Evolutionary conservation across 30 jellyfish, hydroid and myxozoan species (phyloP).

Genomic region (Hydractinia symbiolongicarpus): DNA sequence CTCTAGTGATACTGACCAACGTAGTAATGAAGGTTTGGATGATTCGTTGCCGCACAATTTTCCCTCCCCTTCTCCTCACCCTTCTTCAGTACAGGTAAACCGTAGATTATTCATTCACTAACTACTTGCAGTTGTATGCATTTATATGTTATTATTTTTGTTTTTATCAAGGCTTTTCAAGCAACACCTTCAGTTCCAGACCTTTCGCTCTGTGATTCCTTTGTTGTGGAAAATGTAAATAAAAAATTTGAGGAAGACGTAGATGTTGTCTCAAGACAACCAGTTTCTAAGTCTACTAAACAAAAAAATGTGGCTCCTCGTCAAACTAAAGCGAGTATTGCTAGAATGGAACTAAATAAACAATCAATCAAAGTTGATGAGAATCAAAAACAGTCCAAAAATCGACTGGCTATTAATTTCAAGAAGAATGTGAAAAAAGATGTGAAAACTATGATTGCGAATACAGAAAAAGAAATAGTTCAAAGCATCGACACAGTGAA

Average conservation of each 20-base stretch:
- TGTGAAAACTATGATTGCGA: not conserved
- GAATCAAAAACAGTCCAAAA: not conserved
- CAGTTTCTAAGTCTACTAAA: not conserved
- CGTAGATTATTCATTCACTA: too few relatives aligned
- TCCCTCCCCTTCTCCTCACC: conserved; percentile 8
- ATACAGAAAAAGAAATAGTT: not conserved
- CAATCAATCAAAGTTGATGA: not conserved
- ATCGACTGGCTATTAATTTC: conserved; percentile 32
- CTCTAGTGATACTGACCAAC: too few relatives aligned
- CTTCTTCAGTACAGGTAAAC: too few relatives aligned
- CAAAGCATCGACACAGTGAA: not conserved
- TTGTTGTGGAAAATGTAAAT: not conserved
- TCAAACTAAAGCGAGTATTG: conserved; percentile 38
- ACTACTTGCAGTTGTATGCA: too few relatives aligned
- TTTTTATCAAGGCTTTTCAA: not conserved
- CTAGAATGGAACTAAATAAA: conserved; percentile 22
- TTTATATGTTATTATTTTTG: too few relatives aligned
- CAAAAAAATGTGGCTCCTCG: not conserved
- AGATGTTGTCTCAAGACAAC: not conserved
- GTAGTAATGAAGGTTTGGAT: not conserved
- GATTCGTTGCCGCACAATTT: conserved; percentile 10
- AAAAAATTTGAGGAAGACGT: not conserved
- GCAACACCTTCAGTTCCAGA: conserved; percentile 56
- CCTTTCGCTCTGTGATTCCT: conserved; percentile 56
- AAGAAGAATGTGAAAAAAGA: not conserved